A percentile compares a stretch with the other conserved stretches of the same genome.
phyloP scores from a whole-genome alignment of 2,888 invertebrate species.

The Saturnia pavonia region DNA sequence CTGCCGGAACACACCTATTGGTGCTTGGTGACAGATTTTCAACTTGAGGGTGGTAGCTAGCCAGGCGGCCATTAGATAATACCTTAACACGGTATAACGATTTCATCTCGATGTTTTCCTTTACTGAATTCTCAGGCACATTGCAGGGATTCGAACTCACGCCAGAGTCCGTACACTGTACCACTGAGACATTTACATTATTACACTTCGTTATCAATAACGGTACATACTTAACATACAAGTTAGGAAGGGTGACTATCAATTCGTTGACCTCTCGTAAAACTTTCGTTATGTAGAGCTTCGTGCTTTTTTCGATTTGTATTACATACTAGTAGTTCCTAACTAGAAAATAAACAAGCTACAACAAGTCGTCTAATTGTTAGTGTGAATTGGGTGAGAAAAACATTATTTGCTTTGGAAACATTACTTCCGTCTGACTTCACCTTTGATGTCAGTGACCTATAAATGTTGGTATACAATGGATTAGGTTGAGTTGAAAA shows the following conservation, averaged over 20 bases:
- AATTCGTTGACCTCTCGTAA: slow-evolving; percentile 7
- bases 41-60: no score
- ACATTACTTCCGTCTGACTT: slow-evolving; percentile 46
- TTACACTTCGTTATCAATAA: no score
- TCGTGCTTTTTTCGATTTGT: not conserved
- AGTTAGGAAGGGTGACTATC: not conserved
- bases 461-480: slow-evolving; percentile 16
- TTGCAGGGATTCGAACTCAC: no score
- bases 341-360: slow-evolving; percentile 10
- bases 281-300: slow-evolving; percentile 4
- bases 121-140: no score
- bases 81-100: no score
- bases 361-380: slow-evolving; percentile 52
- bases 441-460: slow-evolving; percentile 55
- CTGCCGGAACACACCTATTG: no score
- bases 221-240: not conserved
- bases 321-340: slow-evolving; percentile 7
- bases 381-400: slow-evolving; percentile 61
- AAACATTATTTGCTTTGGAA: slow-evolving; percentile 52
- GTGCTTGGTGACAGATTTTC: no score
- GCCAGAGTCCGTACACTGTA: no score
- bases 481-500: not conserved
- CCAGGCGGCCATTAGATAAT: no score
- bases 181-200: no score
- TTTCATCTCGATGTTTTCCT: no score